Evolutionary conservation across 2,797 vertebrate genomes (phyloP), one percentile per base, ranked within the genome.

Genomic region (Tangara arthus): DNA sequence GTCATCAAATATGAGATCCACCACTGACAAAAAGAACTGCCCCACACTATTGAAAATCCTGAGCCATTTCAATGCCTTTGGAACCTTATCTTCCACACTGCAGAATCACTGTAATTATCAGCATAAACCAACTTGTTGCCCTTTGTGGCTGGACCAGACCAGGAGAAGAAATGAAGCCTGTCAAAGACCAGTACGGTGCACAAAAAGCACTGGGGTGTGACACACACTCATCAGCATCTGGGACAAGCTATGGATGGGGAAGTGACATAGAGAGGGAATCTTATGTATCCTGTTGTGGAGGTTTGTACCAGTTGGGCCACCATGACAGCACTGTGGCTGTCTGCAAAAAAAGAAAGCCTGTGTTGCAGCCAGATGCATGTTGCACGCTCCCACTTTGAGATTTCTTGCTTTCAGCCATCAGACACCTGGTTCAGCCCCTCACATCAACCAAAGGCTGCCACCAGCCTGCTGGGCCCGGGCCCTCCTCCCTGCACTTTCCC

Each of bases 401-500:
- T 14, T 32, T 42, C 35, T 47, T 61, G 46, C 50, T 55, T 60
- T 76, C 23, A 27, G 30, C 26, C 44, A 57, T 7, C n/a, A 47
- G 47, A 12, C 8, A 24, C 53, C 46, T 23, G 46, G 30, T 46
- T 78, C 85, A 75, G 9, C 56, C 21, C 30, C 53, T 78, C 7
- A 12, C 39, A 44, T 15, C 22, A 55, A 6, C 2, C 47, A 41
- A n/a, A 64, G 16, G 35, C 39, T 23, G 18, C 20, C 8, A 3
- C 4, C 17, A 39, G 12, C n/a, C n/a, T 75, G 28, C 52, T 0
- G 19, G 30, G 32, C 15, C 24, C 34, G 1, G 2, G 7, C 17
- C 22, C 11, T n/a, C 21, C 39, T 72, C 34, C 57, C 20, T 42
- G 18, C 16, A 5, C 37, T 3, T 8, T 42, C 27, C 57, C n/a